Base-by-base conservation (phyloP, 2,888 invertebrate genomes). In the Callimorpha dominula region DNA sequence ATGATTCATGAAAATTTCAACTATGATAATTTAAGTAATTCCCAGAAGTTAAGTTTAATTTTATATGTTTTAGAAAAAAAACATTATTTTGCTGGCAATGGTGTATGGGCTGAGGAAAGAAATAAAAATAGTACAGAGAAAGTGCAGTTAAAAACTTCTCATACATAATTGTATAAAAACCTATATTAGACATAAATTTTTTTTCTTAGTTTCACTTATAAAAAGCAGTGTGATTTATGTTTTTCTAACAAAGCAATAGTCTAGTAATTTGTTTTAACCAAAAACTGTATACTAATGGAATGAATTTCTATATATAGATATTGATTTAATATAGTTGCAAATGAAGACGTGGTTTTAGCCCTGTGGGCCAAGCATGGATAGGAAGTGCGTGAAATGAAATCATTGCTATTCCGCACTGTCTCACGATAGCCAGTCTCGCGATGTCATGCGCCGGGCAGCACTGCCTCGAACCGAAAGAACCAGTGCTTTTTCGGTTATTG, bases 81-180 rank as follows among this genome's bases (percentile, higher is more conserved):
- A 52, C 94, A 96, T 85, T 94, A 95, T 80, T 96, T 96, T 86
- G 89, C 90, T 80, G 96, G 95, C 46, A 95, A 95, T 90, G 96
- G 96, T 68, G 91, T 96, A 4, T 96, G 96, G 96, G 83, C 82
- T 77, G 95, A 94, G 81, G 93, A 94, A 72, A 94, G 92, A 84
- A 87, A 81, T 72, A 91, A 86, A 81, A 82, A 73, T 77, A 31
- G 31, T 31, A 70, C 73, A 43, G 76, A 74, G 8, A 66, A 72
- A 15, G 12, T 62, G 14, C 66, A 68, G 68, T 62, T 50, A 49
- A 40, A 69, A 62, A 40, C 62, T 40, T 50, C 31, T 15, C 31
- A 31, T 68, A 49, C 15, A 11, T 68, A 40, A 62, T 4, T 31
- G 49, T 62, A 40, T 49, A 60, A 40, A n/a, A 5, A 62, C 14